These are phyloP conservation scores for Lacanobia oleracea DNA, from an alignment of 2,888 invertebrate genomes.

Conservation along the genomic window DNA sequence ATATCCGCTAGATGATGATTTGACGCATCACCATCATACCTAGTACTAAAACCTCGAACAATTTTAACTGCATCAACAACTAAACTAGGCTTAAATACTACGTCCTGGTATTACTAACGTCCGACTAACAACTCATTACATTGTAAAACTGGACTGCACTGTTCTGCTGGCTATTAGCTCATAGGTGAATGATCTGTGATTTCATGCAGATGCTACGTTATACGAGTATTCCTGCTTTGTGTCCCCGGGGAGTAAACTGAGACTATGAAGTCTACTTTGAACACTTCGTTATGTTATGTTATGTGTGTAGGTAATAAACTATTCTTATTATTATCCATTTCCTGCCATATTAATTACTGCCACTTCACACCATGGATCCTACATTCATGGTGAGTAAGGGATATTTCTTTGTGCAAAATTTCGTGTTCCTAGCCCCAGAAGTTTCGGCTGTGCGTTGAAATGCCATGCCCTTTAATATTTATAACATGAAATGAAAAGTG, in stretches of 20 bases:
- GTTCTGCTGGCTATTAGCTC: neutral
- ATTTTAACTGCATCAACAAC: neutral
- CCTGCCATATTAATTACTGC: no score
- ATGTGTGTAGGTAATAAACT: neutral
- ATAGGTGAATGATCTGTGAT: constrained; percentile 42
- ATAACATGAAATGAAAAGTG: no score
- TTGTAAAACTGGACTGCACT: constrained; percentile 10
- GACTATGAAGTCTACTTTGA: neutral
- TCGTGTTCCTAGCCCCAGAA: no score
- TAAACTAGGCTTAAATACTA: constrained; percentile 26
- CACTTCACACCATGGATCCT: no score
- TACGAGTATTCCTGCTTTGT: neutral
- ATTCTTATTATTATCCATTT: no score
- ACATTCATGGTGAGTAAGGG: no score
- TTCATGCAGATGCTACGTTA: constrained; percentile 19
- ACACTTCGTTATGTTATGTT: neutral
- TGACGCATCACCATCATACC: neutral
- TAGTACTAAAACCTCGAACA: neutral
- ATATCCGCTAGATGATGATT: neutral
- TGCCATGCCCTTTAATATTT: no score
- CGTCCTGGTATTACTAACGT: constrained; percentile 21
- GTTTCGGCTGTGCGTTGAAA: no score
- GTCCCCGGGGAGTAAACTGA: neutral
- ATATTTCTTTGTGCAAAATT: no score
- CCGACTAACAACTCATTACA: constrained; percentile 11